These are phyloP conservation scores for Melieria omissa DNA, from an alignment of 2,888 invertebrate species.

Conservation along the genomic window DNA sequence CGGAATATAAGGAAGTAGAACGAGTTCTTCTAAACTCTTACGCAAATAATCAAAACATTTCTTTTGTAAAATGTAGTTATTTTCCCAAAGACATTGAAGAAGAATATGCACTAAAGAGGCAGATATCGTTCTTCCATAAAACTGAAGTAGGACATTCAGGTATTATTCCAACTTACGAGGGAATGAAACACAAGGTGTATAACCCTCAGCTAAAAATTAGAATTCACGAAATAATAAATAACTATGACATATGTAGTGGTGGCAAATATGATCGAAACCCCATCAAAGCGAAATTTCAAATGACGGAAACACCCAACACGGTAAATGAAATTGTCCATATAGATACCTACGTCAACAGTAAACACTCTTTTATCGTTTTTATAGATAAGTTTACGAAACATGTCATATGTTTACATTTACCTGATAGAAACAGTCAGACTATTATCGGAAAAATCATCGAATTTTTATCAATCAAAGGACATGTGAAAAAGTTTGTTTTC, in stretches of 20 bases:
- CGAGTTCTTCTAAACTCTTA: slow-evolving; percentile 34
- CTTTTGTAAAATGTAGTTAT: slow-evolving; percentile 35
- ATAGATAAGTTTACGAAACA: slow-evolving; percentile 28
- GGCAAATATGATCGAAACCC: slow-evolving; percentile 37
- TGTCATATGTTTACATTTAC: not conserved
- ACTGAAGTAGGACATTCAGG: slow-evolving; percentile 42
- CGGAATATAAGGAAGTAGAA: slow-evolving; percentile 30
- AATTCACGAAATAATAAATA: slow-evolving; percentile 39
- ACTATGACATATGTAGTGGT: slow-evolving; percentile 32
- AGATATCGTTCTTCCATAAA: slow-evolving; percentile 37
- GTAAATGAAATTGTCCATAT: slow-evolving; percentile 16
- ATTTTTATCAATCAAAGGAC: slow-evolving; percentile 7
- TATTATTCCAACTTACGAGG: slow-evolving; percentile 32
- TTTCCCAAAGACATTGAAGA: slow-evolving; percentile 32
- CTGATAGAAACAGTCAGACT: not conserved
- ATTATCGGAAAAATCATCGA: not conserved
- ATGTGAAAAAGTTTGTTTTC: slow-evolving; percentile 11
- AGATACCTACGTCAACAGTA: slow-evolving; percentile 10
- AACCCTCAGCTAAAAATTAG: slow-evolving; percentile 31
- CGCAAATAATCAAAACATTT: slow-evolving; percentile 11
- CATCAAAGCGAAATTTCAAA: slow-evolving; percentile 12
- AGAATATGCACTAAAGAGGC: slow-evolving; percentile 30
- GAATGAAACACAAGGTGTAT: slow-evolving; percentile 34
- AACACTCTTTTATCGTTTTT: slow-evolving; percentile 17
- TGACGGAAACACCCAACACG: slow-evolving; percentile 17